A percentile compares a stretch with the other conserved stretches of the same genome.
Evolutionary conservation across 2,797 vertebrate genomes (phyloP).

Genomic region (Adelosebastes latens): DNA sequence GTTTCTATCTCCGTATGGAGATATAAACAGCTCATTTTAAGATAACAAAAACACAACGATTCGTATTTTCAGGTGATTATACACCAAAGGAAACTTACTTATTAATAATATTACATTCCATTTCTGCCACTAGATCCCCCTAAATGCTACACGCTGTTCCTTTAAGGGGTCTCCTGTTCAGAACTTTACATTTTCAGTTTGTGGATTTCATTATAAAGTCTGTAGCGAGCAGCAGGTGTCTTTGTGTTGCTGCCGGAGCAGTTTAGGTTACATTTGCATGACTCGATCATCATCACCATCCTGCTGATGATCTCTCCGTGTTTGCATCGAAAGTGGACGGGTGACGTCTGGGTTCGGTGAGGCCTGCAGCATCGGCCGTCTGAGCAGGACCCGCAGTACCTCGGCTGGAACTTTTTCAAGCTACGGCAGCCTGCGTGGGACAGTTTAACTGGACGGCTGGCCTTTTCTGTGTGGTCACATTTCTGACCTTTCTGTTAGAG

Average conservation of each 20-base stretch:
- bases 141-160: too few species aligned
- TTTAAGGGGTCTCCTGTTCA: neutral
- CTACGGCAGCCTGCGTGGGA: slow-evolving; percentile 86
- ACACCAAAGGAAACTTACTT: too few species aligned
- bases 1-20: too few species aligned
- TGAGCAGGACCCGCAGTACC: slow-evolving; percentile 88
- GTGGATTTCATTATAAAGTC: slow-evolving; percentile 85
- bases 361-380: slow-evolving; percentile 89
- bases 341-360: slow-evolving; percentile 85
- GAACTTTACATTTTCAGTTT: slow-evolving; percentile 79
- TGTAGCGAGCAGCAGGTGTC: slow-evolving; percentile 75
- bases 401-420: slow-evolving; percentile 86
- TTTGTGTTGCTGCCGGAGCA: slow-evolving; percentile 77
- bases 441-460: slow-evolving; percentile 78
- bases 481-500: slow-evolving; percentile 87
- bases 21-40: too few species aligned
- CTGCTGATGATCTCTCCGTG: slow-evolving; percentile 85
- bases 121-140: too few species aligned
- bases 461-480: slow-evolving; percentile 84
- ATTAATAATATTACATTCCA: too few species aligned
- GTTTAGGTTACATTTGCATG: slow-evolving; percentile 86
- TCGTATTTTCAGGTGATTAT: too few species aligned
- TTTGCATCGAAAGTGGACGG: slow-evolving; percentile 87
- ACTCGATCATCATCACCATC: slow-evolving; percentile 90
- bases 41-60: too few species aligned